Evolutionary conservation across 2,888 invertebrate species (phyloP).

Genomic region (Pseudococcus longispinus): DNA sequence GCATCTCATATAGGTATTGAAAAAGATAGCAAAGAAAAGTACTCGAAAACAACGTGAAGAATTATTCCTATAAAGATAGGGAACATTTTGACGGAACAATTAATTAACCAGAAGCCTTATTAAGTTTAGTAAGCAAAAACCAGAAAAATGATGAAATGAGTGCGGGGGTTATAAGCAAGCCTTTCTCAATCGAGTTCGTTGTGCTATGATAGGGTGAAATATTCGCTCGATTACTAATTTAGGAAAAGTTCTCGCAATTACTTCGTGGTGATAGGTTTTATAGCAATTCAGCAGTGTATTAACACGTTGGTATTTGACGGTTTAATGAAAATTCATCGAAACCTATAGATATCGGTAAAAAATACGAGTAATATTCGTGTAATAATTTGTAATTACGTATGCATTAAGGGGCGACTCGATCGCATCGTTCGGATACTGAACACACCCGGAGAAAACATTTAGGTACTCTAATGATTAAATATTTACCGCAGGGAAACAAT

Average conservation of each 20-base stretch:
- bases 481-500: conserved; percentile 14
- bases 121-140: neutral
- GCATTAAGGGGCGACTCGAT: neutral
- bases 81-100: neutral
- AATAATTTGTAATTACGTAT: conserved; percentile 24
- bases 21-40: neutral
- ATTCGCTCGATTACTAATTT: neutral
- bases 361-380: neutral
- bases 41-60: neutral
- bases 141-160: neutral
- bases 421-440: neutral
- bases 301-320: neutral
- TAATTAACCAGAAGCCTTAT: neutral
- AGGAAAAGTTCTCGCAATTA: neutral
- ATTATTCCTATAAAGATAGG: neutral
- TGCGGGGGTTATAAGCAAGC: neutral
- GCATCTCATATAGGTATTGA: neutral
- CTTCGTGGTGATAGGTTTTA: neutral
- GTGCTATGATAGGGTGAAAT: neutral
- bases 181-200: neutral
- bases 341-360: neutral
- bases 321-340: conserved; percentile 19
- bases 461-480: conserved; percentile 6
- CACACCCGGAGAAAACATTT: conserved; percentile 4
- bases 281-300: neutral